A percentile compares a stretch with the other conserved stretches of the same genome.
Evolutionary conservation across 2,113 vertebrate species (phyloP).

Genomic region (Rana temporaria): DNA sequence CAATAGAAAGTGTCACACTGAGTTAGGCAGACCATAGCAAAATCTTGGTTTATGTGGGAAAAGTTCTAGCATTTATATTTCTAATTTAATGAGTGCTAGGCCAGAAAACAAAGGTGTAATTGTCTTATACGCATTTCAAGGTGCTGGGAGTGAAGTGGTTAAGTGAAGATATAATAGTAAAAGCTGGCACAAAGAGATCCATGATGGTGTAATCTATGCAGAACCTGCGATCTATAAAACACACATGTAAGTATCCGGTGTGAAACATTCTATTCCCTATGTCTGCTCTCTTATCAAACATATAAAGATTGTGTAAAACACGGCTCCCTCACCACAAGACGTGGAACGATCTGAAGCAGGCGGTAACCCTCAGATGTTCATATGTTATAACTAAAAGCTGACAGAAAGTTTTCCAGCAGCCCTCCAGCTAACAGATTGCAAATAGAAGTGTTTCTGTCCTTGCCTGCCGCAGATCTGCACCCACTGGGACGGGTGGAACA

Average conservation of each 20-base stretch:
- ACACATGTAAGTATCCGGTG: constrained; percentile 36
- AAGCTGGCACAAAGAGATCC: background rate
- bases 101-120: too few species aligned
- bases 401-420: constrained; percentile 58
- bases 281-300: constrained; percentile 56
- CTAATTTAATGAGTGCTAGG: too few species aligned
- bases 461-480: constrained; percentile 48
- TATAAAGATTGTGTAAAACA: constrained; percentile 55
- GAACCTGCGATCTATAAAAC: too few species aligned
- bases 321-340: constrained; percentile 52
- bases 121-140: too few species aligned
- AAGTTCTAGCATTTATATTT: too few species aligned
- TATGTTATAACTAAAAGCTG: constrained; percentile 57
- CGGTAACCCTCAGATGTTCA: constrained; percentile 55
- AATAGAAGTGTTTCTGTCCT: constrained; percentile 49
- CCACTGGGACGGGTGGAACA: constrained; percentile 46
- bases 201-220: too few species aligned
- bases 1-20: too few species aligned
- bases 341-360: constrained; percentile 53
- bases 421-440: constrained; percentile 58
- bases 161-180: background rate
- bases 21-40: too few species aligned
- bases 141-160: too few species aligned
- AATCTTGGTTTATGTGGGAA: too few species aligned
- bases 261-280: constrained; percentile 43